phyloP scores from a whole-genome alignment of 2,888 invertebrate genomes.

The Stictocephala bisonia region DNA sequence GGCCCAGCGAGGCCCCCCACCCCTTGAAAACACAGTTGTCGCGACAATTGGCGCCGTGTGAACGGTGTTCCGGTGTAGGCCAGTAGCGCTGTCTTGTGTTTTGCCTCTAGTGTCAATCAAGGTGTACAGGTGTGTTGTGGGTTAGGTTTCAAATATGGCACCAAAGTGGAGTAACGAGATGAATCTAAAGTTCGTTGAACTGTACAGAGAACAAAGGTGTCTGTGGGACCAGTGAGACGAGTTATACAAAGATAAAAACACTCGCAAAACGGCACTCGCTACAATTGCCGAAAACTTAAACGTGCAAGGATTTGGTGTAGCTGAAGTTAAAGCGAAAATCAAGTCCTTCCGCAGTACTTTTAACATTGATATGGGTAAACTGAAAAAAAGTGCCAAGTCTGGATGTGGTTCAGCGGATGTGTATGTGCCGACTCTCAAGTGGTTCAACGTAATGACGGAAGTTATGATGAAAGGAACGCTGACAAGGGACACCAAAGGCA shows the following conservation, averaged over 20 bases:
- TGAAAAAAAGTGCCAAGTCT: conserved; percentile 5
- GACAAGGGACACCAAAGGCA: background rate
- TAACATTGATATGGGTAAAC: background rate
- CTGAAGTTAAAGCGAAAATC: conserved; percentile 30
- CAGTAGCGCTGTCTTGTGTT: background rate
- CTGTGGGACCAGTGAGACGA: conserved; percentile 14
- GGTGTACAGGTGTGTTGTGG: background rate
- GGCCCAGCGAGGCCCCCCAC: background rate
- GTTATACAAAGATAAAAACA: conserved; percentile 11
- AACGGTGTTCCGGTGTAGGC: no score
- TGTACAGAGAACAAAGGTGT: background rate
- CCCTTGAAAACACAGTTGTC: background rate
- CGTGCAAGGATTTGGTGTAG: conserved; percentile 12
- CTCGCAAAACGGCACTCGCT: background rate
- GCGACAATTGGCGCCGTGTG: background rate
- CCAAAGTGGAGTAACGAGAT: conserved; percentile 28
- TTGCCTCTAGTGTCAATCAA: conserved; percentile 5
- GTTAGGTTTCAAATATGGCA: conserved; percentile 30
- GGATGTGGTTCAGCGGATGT: background rate
- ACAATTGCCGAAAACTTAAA: background rate
- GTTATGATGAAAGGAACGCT: conserved; percentile 17
- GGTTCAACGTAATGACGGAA: conserved; percentile 13
- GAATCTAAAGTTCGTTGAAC: conserved; percentile 3
- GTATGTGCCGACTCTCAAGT: conserved; percentile 7
- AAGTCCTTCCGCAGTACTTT: conserved; percentile 11